A percentile compares a stretch with the other conserved stretches of the same genome.
Conservation (phyloP, 2,888 invertebrate species). For the Geophilus truncorum region DNA sequence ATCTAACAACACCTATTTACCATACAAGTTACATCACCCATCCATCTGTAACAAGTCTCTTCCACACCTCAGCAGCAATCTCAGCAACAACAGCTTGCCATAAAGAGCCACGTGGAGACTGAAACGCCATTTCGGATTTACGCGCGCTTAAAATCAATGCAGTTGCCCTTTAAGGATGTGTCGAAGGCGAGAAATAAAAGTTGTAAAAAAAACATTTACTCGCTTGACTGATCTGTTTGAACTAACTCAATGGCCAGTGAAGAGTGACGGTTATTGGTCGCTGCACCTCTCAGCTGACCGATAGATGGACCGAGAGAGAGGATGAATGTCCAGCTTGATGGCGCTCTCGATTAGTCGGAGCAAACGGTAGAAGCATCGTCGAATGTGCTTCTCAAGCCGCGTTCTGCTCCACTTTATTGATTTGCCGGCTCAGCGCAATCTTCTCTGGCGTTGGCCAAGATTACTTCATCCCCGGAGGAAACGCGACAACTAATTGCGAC, state of each 20-base stretch:
- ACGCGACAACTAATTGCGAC: background rate
- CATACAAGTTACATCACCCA: too few relatives aligned
- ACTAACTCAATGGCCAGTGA: background rate
- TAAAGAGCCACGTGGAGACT: too few relatives aligned
- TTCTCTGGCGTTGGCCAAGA: background rate
- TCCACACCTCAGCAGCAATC: too few relatives aligned
- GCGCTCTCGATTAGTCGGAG: background rate
- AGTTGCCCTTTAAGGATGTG: too few relatives aligned
- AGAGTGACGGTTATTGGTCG: background rate
- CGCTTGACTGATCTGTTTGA: background rate
- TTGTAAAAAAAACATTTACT: too few relatives aligned
- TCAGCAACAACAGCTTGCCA: too few relatives aligned
- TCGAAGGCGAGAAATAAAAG: too few relatives aligned
- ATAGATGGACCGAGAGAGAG: too few relatives aligned
- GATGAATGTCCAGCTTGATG: slow-evolving; percentile 3
- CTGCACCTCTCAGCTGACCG: background rate
- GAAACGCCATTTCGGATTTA: too few relatives aligned
- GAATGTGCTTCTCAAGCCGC: background rate
- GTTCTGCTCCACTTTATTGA: background rate
- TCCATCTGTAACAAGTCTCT: too few relatives aligned
- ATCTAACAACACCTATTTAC: too few relatives aligned
- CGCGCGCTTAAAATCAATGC: too few relatives aligned
- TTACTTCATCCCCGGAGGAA: background rate
- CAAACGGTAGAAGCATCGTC: background rate
- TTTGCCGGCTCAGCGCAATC: background rate